phyloP scores from a whole-genome alignment of 2,888 invertebrate species.

The Pseudoips prasinana region DNA sequence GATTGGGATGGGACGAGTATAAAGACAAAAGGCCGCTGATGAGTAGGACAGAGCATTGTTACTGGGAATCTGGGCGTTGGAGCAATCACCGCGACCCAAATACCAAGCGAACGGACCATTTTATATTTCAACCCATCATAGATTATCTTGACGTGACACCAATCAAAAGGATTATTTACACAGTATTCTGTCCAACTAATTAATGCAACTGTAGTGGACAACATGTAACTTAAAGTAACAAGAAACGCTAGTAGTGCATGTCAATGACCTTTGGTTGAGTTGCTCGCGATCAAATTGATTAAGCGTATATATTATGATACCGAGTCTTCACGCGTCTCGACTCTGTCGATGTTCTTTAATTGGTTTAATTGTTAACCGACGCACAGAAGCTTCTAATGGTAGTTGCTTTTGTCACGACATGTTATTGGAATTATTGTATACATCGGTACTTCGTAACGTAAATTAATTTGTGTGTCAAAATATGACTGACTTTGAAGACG shows the following conservation, averaged over 20 bases:
- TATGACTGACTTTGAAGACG: too few relatives aligned
- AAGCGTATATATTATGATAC: constrained; percentile 68
- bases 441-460: neutral
- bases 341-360: constrained; percentile 66
- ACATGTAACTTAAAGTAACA: constrained; percentile 28
- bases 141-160: constrained; percentile 29
- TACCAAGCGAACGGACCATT: constrained; percentile 46
- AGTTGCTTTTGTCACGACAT: constrained; percentile 16
- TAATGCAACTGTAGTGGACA: constrained; percentile 25
- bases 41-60: constrained; percentile 52
- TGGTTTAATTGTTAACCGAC: constrained; percentile 59
- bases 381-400: constrained; percentile 16
- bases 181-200: constrained; percentile 26
- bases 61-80: constrained; percentile 52
- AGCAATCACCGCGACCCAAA: constrained; percentile 67
- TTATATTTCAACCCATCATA: constrained; percentile 36
- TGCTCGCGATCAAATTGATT: constrained; percentile 69
- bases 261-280: constrained; percentile 57
- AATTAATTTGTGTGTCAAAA: too few relatives aligned
- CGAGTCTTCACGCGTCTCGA: constrained; percentile 52
- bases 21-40: constrained; percentile 55
- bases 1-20: constrained; percentile 33
- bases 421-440: constrained; percentile 10
- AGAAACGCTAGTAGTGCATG: constrained; percentile 35
- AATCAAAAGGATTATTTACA: constrained; percentile 27